Percentiles rank a stretch among this genome's conserved stretches.
These are phyloP conservation scores for Oenanthe oenanthe DNA, from an alignment of 2,113 vertebrate species.

Conservation along the genomic window DNA sequence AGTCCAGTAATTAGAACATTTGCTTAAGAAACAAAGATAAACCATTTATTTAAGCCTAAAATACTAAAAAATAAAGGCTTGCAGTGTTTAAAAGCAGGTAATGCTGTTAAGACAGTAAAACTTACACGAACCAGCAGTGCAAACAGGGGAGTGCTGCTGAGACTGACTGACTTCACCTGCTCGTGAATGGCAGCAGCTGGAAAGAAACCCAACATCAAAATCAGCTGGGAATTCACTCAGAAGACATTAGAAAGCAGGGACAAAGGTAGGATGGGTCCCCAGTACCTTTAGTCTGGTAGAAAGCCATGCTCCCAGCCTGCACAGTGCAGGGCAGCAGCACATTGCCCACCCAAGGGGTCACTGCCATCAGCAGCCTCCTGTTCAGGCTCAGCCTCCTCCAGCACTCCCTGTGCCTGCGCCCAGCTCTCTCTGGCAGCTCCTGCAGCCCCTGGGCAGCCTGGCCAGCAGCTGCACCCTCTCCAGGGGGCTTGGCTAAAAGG, in stretches of 20 bases:
- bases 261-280: neutral
- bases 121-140: constrained; percentile 80
- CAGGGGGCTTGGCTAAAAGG: neutral
- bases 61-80: neutral
- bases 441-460: neutral
- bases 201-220: neutral
- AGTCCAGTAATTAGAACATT: neutral
- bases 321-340: constrained; percentile 61
- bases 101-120: neutral
- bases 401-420: neutral
- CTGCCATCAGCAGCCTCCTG: constrained; percentile 75
- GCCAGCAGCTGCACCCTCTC: rapidly evolving
- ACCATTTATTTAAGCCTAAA: neutral
- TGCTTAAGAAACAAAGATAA: neutral
- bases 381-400: constrained; percentile 35
- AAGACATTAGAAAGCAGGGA: neutral
- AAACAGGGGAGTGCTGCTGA: constrained; percentile 81
- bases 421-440: neutral
- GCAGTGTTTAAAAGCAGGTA: neutral
- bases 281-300: constrained; percentile 67
- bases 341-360: constrained; percentile 87
- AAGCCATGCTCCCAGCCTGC: neutral
- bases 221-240: neutral
- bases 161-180: neutral
- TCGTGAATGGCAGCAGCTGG: constrained; percentile 74